These are phyloP conservation scores for Pan troglodytes DNA, from an alignment of 2,113 vertebrate genomes.

Conservation along the genomic window DNA sequence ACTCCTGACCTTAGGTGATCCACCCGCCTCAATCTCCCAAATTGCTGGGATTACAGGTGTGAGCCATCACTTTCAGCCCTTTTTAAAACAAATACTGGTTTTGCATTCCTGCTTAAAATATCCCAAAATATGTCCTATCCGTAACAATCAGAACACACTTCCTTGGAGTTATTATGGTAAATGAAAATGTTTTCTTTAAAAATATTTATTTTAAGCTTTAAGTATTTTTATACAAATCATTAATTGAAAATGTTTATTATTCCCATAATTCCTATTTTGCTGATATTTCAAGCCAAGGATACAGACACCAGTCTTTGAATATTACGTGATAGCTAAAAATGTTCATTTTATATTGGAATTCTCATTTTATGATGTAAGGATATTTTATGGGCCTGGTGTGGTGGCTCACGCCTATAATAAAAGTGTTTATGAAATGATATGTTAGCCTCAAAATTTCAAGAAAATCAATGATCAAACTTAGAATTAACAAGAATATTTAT, in stretches of 20 bases:
- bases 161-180: not conserved
- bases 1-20: too few relatives aligned
- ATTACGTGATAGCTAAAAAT: not conserved
- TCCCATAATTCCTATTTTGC: not conserved
- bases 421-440: not conserved
- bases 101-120: constrained; percentile 10
- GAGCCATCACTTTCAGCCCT: too few relatives aligned
- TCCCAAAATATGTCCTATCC: not conserved
- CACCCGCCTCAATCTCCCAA: too few relatives aligned
- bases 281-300: not conserved
- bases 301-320: not conserved
- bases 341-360: not conserved
- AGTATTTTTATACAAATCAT: not conserved
- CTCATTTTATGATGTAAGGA: not conserved
- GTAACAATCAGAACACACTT: not conserved
- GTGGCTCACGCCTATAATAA: not conserved
- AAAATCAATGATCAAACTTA: not conserved
- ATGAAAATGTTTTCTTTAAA: not conserved
- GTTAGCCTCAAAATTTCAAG: not conserved
- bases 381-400: not conserved
- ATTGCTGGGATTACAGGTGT: too few relatives aligned
- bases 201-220: not conserved
- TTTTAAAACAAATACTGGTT: not conserved
- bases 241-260: not conserved
- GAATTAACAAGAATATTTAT: not conserved